These are phyloP conservation scores for Hirtodrosophila duncani DNA, from an alignment of 2,888 invertebrate species.

Conservation along the genomic window DNA sequence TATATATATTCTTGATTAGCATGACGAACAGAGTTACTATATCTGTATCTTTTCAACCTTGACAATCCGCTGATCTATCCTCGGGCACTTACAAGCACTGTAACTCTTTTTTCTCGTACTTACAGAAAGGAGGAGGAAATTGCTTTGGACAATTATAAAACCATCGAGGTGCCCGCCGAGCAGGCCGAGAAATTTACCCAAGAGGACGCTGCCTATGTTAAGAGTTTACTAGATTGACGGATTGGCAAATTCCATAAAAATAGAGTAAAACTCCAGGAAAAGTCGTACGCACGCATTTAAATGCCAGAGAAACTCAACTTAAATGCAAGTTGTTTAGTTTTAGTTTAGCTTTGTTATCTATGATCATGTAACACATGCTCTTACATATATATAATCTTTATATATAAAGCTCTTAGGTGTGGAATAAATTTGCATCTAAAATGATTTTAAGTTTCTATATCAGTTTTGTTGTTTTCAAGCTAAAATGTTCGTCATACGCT, in stretches of 20 bases:
- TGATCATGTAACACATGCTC: slow-evolving; percentile 41
- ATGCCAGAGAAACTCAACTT: slow-evolving; percentile 61
- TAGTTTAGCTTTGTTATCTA: slow-evolving; percentile 52
- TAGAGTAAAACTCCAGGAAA: slow-evolving; percentile 55
- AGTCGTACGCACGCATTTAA: slow-evolving; percentile 54
- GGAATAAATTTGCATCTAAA: slow-evolving; percentile 59
- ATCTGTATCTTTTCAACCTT: too few species aligned
- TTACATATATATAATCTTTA: slow-evolving; percentile 15
- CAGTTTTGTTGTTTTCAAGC: too few species aligned
- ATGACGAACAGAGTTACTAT: too few species aligned
- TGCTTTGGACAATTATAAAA: slow-evolving; percentile 86
- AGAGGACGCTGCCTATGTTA: slow-evolving; percentile 78
- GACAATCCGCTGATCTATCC: too few species aligned
- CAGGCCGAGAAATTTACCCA: slow-evolving; percentile 85
- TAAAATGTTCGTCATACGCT: not conserved
- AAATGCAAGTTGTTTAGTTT: slow-evolving; percentile 45
- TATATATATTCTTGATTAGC: too few species aligned
- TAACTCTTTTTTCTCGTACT: too few species aligned
- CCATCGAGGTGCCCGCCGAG: slow-evolving; percentile 86
- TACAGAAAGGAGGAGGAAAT: slow-evolving; percentile 93
- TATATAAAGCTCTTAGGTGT: slow-evolving; percentile 57
- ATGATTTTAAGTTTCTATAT: too few species aligned
- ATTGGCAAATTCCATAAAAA: too few species aligned
- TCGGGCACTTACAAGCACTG: too few species aligned
- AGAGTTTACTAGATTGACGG: slow-evolving; percentile 51